These are phyloP conservation scores for Subacronicta megacephala DNA, from an alignment of 2,888 invertebrate species.

Conservation along the genomic window DNA sequence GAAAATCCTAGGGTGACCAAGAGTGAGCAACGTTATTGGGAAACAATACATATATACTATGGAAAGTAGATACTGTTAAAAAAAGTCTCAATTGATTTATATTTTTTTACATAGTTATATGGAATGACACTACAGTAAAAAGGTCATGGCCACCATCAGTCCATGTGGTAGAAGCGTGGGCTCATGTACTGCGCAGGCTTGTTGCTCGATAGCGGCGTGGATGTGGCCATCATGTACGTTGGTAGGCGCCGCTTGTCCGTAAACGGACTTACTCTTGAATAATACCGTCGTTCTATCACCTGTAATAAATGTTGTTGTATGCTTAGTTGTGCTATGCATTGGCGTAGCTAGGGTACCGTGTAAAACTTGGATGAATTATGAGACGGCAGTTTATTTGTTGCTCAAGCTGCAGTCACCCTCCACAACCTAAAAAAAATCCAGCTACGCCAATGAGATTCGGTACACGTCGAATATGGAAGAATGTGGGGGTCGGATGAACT, in stretches of 20 bases:
- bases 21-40: no score
- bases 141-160: conserved; percentile 64
- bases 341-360: no score
- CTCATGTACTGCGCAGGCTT: conserved; percentile 85
- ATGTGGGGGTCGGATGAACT: no score
- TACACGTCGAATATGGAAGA: no score
- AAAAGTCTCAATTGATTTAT: conserved; percentile 16
- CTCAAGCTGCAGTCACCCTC: no score
- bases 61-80: conserved; percentile 4
- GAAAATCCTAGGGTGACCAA: no score
- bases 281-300: conserved; percentile 89
- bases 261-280: conserved; percentile 86
- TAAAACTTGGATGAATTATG: no score
- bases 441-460: no score
- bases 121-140: conserved; percentile 46
- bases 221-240: conserved; percentile 77
- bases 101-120: conserved; percentile 35
- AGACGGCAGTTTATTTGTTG: not conserved
- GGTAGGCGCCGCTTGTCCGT: conserved; percentile 86
- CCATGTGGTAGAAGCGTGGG: conserved; percentile 90
- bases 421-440: no score
- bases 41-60: no score
- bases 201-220: conserved; percentile 78
- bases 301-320: conserved; percentile 43
- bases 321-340: no score